Conservation (phyloP, 64 coral and sea anemone genomes). For the Porites australiensis region DNA sequence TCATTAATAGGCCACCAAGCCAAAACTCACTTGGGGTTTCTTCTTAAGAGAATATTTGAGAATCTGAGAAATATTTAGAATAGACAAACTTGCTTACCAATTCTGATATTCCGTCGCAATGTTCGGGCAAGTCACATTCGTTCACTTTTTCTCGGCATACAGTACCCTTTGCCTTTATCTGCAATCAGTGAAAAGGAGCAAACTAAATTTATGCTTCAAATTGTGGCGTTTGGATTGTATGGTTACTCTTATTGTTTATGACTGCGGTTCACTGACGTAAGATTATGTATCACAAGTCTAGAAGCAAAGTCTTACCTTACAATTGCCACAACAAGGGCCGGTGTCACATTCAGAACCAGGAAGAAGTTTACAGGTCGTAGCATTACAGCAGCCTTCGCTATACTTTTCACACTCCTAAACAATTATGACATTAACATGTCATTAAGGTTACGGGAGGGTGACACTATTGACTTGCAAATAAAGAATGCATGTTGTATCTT, state of each 20-base stretch:
- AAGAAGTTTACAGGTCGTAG: conserved; percentile 86
- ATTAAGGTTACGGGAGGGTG: too few species aligned
- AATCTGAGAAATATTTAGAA: too few species aligned
- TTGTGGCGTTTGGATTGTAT: too few species aligned
- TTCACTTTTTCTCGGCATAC: conserved; percentile 67
- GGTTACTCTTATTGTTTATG: too few species aligned
- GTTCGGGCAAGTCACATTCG: conserved; percentile 81
- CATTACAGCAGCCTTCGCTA: conserved; percentile 81
- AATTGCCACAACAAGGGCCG: conserved; percentile 85
- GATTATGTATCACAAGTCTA: too few species aligned
- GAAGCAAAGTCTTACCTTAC: conserved; percentile 73
- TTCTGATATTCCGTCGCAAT: conserved; percentile 76
- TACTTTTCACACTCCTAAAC: conserved; percentile 86
- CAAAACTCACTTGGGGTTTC: too few species aligned
- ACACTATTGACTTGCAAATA: too few species aligned
- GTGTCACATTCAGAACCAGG: conserved; percentile 62
- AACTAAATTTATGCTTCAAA: not conserved
- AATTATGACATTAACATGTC: not conserved
- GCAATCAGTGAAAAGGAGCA: not conserved
- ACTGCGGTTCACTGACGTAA: too few species aligned
- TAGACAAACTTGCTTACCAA: conserved; percentile 53
- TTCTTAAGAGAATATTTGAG: too few species aligned
- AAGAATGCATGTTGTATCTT: too few species aligned
- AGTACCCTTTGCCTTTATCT: conserved; percentile 62
- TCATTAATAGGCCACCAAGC: too few species aligned